Evolutionary conservation across 1,140 invertebrate species (phyloP).

Genomic region (Maconellicoccus hirsutus): DNA sequence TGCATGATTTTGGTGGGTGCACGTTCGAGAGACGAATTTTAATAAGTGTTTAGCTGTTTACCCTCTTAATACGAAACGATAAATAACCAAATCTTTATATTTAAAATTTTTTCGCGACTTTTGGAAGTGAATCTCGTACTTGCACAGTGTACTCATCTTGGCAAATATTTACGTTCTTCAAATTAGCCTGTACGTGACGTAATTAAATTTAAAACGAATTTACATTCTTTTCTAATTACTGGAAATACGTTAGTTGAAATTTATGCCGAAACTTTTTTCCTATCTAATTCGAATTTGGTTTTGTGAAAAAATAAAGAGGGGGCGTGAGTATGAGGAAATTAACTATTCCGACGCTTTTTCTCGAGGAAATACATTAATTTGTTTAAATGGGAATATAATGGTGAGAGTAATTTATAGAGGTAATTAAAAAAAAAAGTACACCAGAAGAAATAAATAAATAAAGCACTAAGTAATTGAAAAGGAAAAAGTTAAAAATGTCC

Average conservation of each 20-base stretch:
- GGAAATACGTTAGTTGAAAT: not conserved
- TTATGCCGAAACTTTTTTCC: not conserved
- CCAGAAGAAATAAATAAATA: not conserved
- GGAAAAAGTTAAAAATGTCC: constrained; percentile 1
- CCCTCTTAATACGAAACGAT: not conserved
- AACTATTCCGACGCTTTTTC: not conserved
- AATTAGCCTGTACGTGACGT: not conserved
- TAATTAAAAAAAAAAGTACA: not conserved
- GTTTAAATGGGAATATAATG: constrained; percentile 9
- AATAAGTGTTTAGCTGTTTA: no score
- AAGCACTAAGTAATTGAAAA: not conserved
- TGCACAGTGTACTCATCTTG: not conserved
- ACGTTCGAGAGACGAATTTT: no score
- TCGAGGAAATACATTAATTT: constrained; percentile 9
- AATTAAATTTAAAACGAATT: constrained; percentile 10
- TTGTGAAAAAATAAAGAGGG: not conserved
- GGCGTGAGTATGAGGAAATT: constrained; percentile 2
- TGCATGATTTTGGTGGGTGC: no score
- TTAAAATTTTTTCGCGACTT: not conserved
- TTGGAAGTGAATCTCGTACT: no score
- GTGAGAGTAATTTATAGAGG: not conserved
- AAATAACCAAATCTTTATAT: constrained; percentile 1
- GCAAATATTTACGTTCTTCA: not conserved
- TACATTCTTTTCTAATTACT: constrained; percentile 9
- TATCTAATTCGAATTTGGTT: constrained; percentile 9